Conservation (phyloP, 2,888 invertebrate genomes). For the Hydrotaea diabolus region DNA sequence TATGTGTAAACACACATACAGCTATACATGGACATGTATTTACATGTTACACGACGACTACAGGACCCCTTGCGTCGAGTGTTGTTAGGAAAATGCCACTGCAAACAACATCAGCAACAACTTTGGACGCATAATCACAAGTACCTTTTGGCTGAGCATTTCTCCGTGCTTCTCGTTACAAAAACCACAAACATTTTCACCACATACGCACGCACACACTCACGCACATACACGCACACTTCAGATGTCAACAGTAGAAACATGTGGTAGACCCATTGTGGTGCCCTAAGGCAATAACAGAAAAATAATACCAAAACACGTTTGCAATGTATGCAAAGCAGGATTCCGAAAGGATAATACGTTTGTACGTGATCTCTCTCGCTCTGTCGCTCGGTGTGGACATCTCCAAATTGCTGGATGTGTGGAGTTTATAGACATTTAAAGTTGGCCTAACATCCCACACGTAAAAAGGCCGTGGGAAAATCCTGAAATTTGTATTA, state of each 20-base stretch:
- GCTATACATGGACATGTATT: background rate
- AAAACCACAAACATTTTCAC: background rate
- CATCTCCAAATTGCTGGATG: background rate
- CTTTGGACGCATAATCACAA: conserved; percentile 33
- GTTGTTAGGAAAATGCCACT: background rate
- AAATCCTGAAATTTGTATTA: background rate
- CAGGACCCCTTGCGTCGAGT: background rate
- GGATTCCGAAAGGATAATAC: conserved; percentile 37
- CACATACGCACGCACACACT: background rate
- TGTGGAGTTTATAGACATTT: background rate
- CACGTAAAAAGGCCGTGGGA: background rate
- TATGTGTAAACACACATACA: background rate
- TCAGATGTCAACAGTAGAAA: background rate
- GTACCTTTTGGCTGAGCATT: conserved; percentile 9
- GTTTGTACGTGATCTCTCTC: background rate
- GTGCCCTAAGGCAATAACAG: conserved; percentile 19
- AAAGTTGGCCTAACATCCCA: background rate
- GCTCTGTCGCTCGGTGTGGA: background rate
- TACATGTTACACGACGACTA: background rate
- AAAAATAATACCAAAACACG: conserved; percentile 38
- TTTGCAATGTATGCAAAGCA: conserved; percentile 36
- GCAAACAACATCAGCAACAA: conserved; percentile 9
- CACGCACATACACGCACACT: background rate
- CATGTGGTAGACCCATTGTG: background rate
- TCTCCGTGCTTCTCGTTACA: conserved; percentile 13